A percentile compares a stretch with the other conserved stretches of the same genome.
phyloP scores from a whole-genome alignment of 1,140 invertebrate genomes.

The Listronotus oregonensis region DNA sequence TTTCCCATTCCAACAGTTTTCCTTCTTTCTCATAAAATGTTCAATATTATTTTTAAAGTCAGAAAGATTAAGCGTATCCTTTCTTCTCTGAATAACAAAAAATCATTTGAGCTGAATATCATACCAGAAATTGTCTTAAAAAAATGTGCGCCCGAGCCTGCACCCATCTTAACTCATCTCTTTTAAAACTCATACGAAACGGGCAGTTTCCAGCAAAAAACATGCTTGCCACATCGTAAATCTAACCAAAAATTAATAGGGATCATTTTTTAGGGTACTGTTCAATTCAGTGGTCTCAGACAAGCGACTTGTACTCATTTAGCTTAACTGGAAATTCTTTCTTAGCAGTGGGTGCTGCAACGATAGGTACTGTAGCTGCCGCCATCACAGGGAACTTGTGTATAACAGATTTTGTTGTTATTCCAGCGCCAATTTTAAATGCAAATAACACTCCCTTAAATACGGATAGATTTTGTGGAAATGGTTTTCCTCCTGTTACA shows the following conservation, averaged over 20 bases:
- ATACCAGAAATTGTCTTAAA: too few relatives aligned
- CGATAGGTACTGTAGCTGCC: slow-evolving; percentile 62
- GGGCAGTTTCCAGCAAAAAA: too few relatives aligned
- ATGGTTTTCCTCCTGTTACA: slow-evolving; percentile 68
- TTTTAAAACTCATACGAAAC: too few relatives aligned
- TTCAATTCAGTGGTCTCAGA: slow-evolving; percentile 65
- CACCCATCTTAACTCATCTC: too few relatives aligned
- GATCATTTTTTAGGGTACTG: slow-evolving; percentile 62
- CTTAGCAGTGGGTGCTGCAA: slow-evolving; percentile 54
- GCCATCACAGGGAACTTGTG: slow-evolving; percentile 63
- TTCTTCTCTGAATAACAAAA: too few relatives aligned
- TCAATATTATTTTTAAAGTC: too few relatives aligned
- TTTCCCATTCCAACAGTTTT: too few relatives aligned
- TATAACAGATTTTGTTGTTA: slow-evolving; percentile 73
- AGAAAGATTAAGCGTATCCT: too few relatives aligned
- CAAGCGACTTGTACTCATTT: slow-evolving; percentile 68
- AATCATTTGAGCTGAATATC: too few relatives aligned
- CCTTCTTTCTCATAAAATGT: too few relatives aligned
- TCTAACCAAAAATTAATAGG: background rate
- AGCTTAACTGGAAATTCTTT: slow-evolving; percentile 67
- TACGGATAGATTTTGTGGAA: slow-evolving; percentile 75
- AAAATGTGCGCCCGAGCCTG: too few relatives aligned
- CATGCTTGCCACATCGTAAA: background rate
- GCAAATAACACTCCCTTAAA: slow-evolving; percentile 47
- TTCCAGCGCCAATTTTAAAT: slow-evolving; percentile 65